A percentile compares a stretch with the other conserved stretches of the same genome.
Conservation (phyloP, 2,113 vertebrate genomes). For the Neogobius melanostomus region DNA sequence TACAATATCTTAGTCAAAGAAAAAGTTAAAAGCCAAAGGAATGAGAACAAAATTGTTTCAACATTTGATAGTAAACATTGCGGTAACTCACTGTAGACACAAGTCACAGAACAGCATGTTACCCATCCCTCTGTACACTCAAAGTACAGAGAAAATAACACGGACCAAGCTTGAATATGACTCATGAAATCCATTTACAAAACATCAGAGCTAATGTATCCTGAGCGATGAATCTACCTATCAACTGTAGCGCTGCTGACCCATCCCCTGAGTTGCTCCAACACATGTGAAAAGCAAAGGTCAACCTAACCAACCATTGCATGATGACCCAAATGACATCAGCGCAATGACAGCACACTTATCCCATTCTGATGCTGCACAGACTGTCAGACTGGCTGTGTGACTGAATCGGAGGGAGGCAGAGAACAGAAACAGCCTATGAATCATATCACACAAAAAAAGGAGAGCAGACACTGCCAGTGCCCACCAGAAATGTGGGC, state of each 20-base stretch:
- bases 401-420: conserved; percentile 65
- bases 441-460: conserved; percentile 68
- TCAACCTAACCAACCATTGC: conserved; percentile 54
- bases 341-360: conserved; percentile 50
- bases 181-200: conserved; percentile 30
- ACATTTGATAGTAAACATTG: neutral
- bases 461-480: conserved; percentile 64
- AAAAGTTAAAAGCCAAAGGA: too few species aligned
- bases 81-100: neutral
- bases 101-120: conserved; percentile 9
- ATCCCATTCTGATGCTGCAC: conserved; percentile 59
- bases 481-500: conserved; percentile 71
- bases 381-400: conserved; percentile 58
- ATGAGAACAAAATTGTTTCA: too few species aligned
- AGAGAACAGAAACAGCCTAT: conserved; percentile 65
- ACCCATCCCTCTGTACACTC: neutral
- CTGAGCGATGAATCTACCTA: conserved; percentile 36
- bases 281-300: conserved; percentile 63
- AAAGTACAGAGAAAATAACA: conserved; percentile 2
- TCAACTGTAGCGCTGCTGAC: conserved; percentile 29
- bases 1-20: too few species aligned
- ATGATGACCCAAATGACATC: conserved; percentile 68
- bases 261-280: conserved; percentile 14
- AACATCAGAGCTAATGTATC: conserved; percentile 13
- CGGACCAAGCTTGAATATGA: conserved; percentile 22